Evolutionary conservation across 2,113 vertebrate genomes (phyloP), one percentile per base, ranked within the genome.

Genomic region (Rhombomys opimus): DNA sequence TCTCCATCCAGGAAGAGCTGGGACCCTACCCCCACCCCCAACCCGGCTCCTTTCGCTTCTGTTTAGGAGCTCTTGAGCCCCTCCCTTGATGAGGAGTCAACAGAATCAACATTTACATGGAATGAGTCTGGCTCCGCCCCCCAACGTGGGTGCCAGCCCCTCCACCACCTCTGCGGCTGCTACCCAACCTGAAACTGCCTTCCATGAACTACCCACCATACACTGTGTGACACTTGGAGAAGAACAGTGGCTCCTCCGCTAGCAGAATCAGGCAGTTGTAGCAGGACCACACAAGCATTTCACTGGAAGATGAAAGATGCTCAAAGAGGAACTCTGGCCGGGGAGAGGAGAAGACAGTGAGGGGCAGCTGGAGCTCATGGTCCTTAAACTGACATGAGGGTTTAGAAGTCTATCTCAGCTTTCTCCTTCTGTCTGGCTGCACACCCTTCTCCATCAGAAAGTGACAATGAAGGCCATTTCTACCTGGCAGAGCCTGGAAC

Each of bases 171-270:
- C 73, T 81, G 50, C 10, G 30, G 35, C 65, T 67, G 70, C 76
- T 10, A 50, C 75, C 25, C 89, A 77, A 7, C 30, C 89, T 72
- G 46, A 4, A 77, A 70, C 57, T 50, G 5, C 87, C 72, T 20
- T 32, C 38, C 52, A 25, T 25, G 23, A 35, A 7, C 67, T 84
- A 98, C 99, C 98, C 96, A 99, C 99, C 99, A n/a, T 99, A 99
- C 59, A 99, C 99, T 0, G 99, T 99, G 98, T 99, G 99, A 96
- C 99, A 99, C 98, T 99, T 99, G 0, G 99, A 99, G 98, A 99
- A 99, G 98, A 99, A 99, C 91, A 99, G 98, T 0, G 98, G 98
- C 67, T 99, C 99, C 93, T 99, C 98, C 6, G 99, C 99, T 87
- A 99, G 98, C 38, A 99, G 98, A 10, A 99, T 97, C 98, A 99